These are phyloP conservation scores for Agrypnia vestita DNA, from an alignment of 1,140 invertebrate species.

Conservation along the genomic window DNA sequence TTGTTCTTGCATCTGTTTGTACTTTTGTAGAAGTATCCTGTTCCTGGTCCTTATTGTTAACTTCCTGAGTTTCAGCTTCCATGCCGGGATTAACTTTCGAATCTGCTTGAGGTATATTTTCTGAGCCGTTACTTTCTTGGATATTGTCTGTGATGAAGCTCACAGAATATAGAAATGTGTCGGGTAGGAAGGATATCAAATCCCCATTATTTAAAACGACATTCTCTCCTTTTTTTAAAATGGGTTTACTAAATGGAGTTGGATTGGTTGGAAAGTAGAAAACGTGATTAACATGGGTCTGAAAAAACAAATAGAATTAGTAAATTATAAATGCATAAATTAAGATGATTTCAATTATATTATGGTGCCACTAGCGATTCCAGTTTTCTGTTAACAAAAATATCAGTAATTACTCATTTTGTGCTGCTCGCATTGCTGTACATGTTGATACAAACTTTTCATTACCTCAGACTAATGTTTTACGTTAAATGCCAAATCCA, in stretches of 20 bases:
- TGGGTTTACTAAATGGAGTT: neutral
- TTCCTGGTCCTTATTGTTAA: neutral
- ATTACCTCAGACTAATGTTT: no score
- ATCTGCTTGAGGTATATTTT: neutral
- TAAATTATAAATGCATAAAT: neutral
- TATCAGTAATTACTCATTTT: no score
- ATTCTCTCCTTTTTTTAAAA: conserved; percentile 34
- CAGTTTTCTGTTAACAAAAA: no score
- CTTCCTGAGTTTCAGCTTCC: neutral
- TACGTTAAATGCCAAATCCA: no score
- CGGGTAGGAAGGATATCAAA: conserved; percentile 31
- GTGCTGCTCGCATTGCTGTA: no score
- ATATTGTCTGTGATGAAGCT: conserved; percentile 7
- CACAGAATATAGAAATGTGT: conserved; percentile 21
- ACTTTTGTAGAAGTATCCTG: conserved; percentile 1
- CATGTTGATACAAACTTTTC: no score
- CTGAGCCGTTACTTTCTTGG: neutral
- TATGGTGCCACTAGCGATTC: no score
- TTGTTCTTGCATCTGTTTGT: neutral
- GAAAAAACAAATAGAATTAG: conserved; percentile 12
- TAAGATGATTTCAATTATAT: no score
- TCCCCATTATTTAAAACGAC: conserved; percentile 6
- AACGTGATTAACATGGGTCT: conserved; percentile 40
- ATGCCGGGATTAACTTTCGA: neutral
- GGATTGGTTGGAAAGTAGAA: conserved; percentile 7